Percentiles rank a stretch among this genome's conserved stretches.
Evolutionary conservation across 2,797 vertebrate genomes (phyloP).

Genomic region (Sebastes trivittatus): DNA sequence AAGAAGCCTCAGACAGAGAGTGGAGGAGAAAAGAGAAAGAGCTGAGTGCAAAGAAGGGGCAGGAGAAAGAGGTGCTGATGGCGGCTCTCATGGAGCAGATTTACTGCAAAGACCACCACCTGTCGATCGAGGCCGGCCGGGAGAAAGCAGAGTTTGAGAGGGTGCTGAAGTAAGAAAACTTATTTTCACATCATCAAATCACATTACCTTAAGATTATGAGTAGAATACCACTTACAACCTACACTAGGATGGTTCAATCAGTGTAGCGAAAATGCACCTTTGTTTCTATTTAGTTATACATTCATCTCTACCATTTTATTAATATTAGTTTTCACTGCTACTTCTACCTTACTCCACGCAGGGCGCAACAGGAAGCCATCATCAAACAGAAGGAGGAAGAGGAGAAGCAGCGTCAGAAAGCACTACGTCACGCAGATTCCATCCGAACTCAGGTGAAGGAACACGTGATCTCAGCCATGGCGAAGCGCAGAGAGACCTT

Average conservation of each 20-base stretch:
- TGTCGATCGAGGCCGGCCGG: constrained; percentile 84
- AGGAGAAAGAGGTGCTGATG: constrained; percentile 76
- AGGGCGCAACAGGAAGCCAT: constrained; percentile 85
- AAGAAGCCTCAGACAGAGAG: constrained; percentile 85
- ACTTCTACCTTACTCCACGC: neutral
- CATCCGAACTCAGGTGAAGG: constrained; percentile 85
- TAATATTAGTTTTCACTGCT: neutral
- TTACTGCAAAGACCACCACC: constrained; percentile 81
- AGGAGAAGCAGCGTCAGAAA: constrained; percentile 53
- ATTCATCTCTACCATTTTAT: neutral
- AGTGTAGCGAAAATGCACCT: neutral
- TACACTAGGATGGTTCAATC: neutral
- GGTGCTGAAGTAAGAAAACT: constrained; percentile 84
- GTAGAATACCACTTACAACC: neutral
- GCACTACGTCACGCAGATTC: constrained; percentile 67
- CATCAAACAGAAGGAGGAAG: constrained; percentile 78
- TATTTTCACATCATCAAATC: neutral
- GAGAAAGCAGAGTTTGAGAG: constrained; percentile 88
- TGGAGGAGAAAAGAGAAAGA: constrained; percentile 90
- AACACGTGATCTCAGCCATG: constrained; percentile 77
- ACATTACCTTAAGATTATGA: neutral
- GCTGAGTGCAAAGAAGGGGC: constrained; percentile 58
- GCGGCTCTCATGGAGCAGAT: constrained; percentile 84
- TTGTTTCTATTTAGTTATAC: neutral
- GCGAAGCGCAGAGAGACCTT: constrained; percentile 74